phyloP scores from a whole-genome alignment of 1,140 invertebrate genomes.

The Drosophila carrolli region DNA sequence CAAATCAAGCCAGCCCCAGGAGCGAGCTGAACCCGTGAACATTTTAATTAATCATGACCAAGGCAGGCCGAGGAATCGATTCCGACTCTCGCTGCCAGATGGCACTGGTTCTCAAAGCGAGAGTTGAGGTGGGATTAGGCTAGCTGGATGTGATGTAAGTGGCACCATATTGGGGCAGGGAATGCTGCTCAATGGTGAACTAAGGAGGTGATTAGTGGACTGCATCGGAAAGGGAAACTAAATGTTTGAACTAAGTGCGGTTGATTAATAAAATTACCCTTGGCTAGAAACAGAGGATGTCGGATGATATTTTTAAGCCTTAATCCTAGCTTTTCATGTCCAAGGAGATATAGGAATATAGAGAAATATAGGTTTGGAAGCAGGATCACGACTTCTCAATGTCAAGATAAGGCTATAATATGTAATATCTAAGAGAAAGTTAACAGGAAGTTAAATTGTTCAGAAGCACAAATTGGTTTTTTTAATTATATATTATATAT shows the following conservation, averaged over 20 bases:
- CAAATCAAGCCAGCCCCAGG: slow-evolving; percentile 15
- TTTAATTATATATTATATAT: too few species aligned
- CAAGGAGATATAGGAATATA: too few species aligned
- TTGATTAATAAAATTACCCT: too few species aligned
- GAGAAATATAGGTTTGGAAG: too few species aligned
- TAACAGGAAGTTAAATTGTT: too few species aligned
- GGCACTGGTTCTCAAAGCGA: slow-evolving; percentile 54
- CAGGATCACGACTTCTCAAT: too few species aligned
- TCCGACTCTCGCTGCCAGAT: slow-evolving; percentile 38
- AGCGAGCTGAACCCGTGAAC: slow-evolving; percentile 48
- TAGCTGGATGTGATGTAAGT: slow-evolving; percentile 32
- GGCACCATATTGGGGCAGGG: slow-evolving; percentile 31
- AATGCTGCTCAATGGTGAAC: slow-evolving; percentile 10
- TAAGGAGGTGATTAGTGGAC: slow-evolving; percentile 28
- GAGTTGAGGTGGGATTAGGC: slow-evolving; percentile 45
- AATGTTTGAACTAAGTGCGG: not conserved
- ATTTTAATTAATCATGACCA: slow-evolving; percentile 76
- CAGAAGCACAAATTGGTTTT: too few species aligned
- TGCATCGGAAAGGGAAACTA: slow-evolving; percentile 13
- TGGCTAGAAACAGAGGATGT: too few species aligned
- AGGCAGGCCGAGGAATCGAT: slow-evolving; percentile 21
- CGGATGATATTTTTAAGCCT: too few species aligned
- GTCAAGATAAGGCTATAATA: too few species aligned
- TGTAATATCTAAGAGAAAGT: too few species aligned
- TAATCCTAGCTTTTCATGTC: too few species aligned